A percentile compares a stretch with the other conserved stretches of the same genome.
phyloP scores from a whole-genome alignment of 2,888 invertebrate species.

The Drosophila atripex region DNA sequence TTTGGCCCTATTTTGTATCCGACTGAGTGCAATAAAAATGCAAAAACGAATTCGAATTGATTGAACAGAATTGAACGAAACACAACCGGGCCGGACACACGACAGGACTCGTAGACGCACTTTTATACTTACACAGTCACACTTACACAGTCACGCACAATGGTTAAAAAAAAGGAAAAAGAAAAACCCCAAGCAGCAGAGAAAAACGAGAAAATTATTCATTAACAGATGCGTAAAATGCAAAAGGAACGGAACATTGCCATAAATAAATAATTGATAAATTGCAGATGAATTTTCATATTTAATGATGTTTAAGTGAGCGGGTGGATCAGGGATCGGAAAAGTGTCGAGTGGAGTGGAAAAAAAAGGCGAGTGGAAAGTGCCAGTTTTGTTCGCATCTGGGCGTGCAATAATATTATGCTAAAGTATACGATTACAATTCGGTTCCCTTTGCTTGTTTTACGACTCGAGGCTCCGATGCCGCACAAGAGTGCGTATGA shows the following conservation, averaged over 20 bases:
- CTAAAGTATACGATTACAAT: conserved; percentile 77
- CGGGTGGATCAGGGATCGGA: conserved; percentile 16
- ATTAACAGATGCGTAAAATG: conserved; percentile 76
- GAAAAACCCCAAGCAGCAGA: conserved; percentile 2
- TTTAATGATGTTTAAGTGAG: conserved; percentile 79
- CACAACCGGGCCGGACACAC: conserved; percentile 16
- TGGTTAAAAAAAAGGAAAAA: conserved; percentile 8
- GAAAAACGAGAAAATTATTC: conserved; percentile 71
- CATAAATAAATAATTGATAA: conserved; percentile 83
- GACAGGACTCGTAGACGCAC: conserved; percentile 5
- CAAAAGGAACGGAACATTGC: conserved; percentile 75
- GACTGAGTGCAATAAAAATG: conserved; percentile 72
- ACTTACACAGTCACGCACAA: conserved; percentile 38
- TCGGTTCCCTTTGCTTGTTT: conserved; percentile 54
- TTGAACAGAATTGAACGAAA: conserved; percentile 58
- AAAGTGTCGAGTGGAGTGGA: neutral
- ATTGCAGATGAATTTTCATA: conserved; percentile 83
- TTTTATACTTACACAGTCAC: conserved; percentile 13
- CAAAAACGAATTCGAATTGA: conserved; percentile 68
- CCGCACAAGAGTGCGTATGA: conserved; percentile 73
- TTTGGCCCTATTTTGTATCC: conserved; percentile 7
- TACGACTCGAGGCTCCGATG: conserved; percentile 60
- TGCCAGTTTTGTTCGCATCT: conserved; percentile 43
- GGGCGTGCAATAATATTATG: conserved; percentile 72
- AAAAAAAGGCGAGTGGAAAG: conserved; percentile 10